A percentile compares a stretch with the other conserved stretches of the same genome.
Conservation (phyloP, 2,113 vertebrate species). For the Cromileptes altivelis region DNA sequence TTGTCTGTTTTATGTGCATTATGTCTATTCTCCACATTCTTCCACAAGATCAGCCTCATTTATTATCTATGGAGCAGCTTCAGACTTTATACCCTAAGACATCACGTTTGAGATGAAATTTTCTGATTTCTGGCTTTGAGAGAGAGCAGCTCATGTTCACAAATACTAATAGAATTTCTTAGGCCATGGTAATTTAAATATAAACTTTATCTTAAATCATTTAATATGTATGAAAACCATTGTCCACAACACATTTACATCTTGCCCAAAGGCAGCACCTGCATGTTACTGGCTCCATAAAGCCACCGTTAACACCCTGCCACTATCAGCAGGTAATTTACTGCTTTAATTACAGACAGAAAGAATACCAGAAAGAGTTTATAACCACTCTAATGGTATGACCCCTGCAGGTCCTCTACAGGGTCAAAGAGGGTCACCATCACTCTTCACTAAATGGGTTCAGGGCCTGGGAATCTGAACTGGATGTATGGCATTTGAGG, state of each 20-base stretch:
- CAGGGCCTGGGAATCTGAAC: constrained; percentile 52
- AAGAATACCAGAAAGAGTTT: constrained; percentile 72
- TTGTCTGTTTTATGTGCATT: no score
- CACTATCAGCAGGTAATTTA: constrained; percentile 76
- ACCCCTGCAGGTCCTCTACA: constrained; percentile 49
- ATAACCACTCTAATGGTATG: constrained; percentile 68
- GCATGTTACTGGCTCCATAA: constrained; percentile 67
- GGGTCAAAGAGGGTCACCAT: constrained; percentile 74
- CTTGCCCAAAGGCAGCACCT: constrained; percentile 57
- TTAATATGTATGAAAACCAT: neutral
- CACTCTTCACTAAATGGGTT: constrained; percentile 63
- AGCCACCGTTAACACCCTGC: constrained; percentile 76
- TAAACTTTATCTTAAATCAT: neutral
- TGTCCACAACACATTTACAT: neutral
- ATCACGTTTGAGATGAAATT: no score
- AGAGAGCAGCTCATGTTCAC: no score
- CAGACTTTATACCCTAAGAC: no score
- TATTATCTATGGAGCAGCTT: no score
- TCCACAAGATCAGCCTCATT: no score
- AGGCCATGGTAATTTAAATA: neutral
- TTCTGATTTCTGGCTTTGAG: no score
- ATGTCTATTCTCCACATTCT: no score
- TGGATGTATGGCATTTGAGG: neutral
- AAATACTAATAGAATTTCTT: no score
- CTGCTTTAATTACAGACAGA: constrained; percentile 81